Evolutionary conservation across 1,140 invertebrate genomes (phyloP).

Genomic region (Apocrypta bakeri): DNA sequence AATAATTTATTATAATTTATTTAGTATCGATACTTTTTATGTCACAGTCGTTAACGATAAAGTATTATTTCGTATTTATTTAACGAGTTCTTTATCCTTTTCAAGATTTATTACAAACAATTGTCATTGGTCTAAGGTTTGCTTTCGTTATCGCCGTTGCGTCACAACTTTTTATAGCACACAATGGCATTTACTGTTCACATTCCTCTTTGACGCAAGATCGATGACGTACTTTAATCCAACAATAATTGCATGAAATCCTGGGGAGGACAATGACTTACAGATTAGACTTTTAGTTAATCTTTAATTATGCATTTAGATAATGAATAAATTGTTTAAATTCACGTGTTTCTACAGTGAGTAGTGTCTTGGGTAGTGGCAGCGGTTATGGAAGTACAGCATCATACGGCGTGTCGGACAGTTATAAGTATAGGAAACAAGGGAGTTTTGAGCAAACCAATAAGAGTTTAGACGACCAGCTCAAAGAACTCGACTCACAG

Average conservation of each 20-base stretch:
- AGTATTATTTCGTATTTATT: background rate
- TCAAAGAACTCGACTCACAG: constrained; percentile 87
- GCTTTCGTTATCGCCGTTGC: too few relatives aligned
- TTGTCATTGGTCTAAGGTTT: too few relatives aligned
- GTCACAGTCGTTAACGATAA: background rate
- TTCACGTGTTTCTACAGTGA: constrained; percentile 68
- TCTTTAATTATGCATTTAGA: too few relatives aligned
- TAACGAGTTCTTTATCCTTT: background rate
- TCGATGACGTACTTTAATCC: background rate
- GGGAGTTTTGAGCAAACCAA: constrained; percentile 84
- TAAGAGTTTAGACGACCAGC: constrained; percentile 86
- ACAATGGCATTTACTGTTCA: background rate
- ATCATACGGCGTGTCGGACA: constrained; percentile 77
- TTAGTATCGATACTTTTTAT: background rate
- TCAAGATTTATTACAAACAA: background rate
- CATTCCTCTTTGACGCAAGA: background rate
- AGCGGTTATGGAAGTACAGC: constrained; percentile 78
- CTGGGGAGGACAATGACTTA: background rate
- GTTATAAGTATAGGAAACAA: constrained; percentile 77
- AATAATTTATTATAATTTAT: background rate
- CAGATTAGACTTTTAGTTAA: too few relatives aligned
- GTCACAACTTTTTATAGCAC: background rate
- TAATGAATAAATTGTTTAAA: constrained; percentile 21
- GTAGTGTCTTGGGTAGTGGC: constrained; percentile 76
- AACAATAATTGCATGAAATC: background rate